Evolutionary conservation across 1,140 invertebrate genomes (phyloP), one percentile per base, ranked within the genome.

Genomic region (Pantala flavescens): DNA sequence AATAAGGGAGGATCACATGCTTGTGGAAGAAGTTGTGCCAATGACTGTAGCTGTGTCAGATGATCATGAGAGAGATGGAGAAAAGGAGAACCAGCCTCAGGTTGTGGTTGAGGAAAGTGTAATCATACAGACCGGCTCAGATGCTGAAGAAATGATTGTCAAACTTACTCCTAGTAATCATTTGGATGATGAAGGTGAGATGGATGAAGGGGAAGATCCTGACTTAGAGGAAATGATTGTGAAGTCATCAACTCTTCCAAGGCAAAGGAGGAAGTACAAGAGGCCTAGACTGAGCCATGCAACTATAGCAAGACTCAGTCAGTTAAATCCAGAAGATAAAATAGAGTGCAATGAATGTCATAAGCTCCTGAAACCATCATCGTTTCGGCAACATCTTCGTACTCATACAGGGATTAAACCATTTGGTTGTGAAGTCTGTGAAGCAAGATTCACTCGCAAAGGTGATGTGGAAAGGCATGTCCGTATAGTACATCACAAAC

Each of bases 391-490:
- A 23, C 78, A 81, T 71, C 75, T 49, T 23, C 71, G 43, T n/a
- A 79, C 76, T 12, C 78, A 79, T 21, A 77, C 79, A 71, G 80
- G 79, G 0, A 78, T 77, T 36, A 77, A 77, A 72, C 79, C 79
- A 11, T 78, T 78, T 75, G 74, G 74, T 9, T 81, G 81, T 77
- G 76, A 80, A 73, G 71, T 79, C 21, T 81, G 81, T 77, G 78
- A 77, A 19, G 77, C 79, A 16, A 77, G 77, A 55, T 82, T 82
- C 76, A 80, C 78, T 12, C 76, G 80, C 24, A 78, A 78, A 74
- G 80, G 80, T 70, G 78, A 80, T 77, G 78, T 80, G 14, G 76
- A 79, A 71, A 77, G 79, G 24, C 80, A 81, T 70, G 79, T 79
- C 24, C 77, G 78, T 70, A 77, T 78, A 21, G 78, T 80, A 21